phyloP scores from a whole-genome alignment of 2,113 vertebrate species.

The Clarias batrachus region DNA sequence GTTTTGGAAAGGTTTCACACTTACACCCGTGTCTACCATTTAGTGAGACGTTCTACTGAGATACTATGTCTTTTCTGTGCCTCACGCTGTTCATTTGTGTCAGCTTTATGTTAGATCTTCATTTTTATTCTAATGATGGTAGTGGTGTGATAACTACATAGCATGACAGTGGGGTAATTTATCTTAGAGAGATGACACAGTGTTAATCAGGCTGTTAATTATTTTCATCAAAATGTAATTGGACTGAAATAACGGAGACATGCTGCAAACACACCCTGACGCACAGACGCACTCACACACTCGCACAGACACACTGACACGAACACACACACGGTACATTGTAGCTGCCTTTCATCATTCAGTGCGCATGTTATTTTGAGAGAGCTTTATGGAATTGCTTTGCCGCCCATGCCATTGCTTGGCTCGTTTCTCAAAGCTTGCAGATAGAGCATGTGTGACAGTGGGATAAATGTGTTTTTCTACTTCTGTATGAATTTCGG shows the following conservation, averaged over 20 bases:
- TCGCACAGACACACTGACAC: conserved; percentile 13
- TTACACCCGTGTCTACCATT: background rate
- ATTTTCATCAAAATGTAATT: conserved; percentile 46
- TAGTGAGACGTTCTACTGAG: background rate
- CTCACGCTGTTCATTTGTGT: background rate
- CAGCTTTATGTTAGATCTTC: conserved; percentile 17
- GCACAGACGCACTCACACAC: background rate
- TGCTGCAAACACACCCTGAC: background rate
- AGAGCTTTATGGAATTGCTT: conserved; percentile 17
- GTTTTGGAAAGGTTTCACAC: background rate
- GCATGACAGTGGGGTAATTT: conserved; percentile 24
- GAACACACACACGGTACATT: conserved; percentile 3
- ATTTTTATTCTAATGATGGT: conserved; percentile 10
- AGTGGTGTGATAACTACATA: conserved; percentile 14
- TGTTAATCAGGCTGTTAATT: conserved; percentile 44
- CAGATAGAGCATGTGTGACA: conserved; percentile 25
- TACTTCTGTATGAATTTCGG: conserved; percentile 20
- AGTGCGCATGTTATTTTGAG: conserved; percentile 6
- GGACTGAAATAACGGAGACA: conserved; percentile 43
- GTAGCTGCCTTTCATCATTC: conserved; percentile 10
- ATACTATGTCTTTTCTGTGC: background rate
- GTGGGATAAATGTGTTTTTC: conserved; percentile 37
- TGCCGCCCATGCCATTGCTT: conserved; percentile 26
- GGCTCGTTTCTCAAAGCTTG: conserved; percentile 39
- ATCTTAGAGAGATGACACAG: conserved; percentile 22